phyloP scores from a whole-genome alignment of 1,140 invertebrate genomes.

The Drosophila triauraria region DNA sequence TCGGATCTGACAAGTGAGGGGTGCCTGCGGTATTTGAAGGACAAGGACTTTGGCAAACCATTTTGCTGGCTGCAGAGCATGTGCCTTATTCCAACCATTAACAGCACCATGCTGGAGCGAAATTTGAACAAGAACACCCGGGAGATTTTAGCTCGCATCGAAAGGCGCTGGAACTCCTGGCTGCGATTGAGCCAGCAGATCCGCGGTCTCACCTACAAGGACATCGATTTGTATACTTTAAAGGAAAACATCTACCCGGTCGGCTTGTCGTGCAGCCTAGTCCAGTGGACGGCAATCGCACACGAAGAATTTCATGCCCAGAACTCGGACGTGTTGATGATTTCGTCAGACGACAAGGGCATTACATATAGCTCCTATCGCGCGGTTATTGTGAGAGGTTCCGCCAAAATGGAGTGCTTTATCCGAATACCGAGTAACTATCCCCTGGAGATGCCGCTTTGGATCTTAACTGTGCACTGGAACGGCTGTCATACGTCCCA shows the following conservation, averaged over 20 bases:
- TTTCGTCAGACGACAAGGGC: conserved; percentile 87
- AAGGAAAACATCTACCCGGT: conserved; percentile 79
- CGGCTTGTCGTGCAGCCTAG: conserved; percentile 87
- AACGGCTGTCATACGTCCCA: conserved; percentile 88
- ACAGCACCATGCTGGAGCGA: conserved; percentile 70
- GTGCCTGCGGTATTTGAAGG: conserved; percentile 52
- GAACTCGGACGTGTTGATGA: conserved; percentile 86
- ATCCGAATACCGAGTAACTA: conserved; percentile 93
- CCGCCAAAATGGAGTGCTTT: conserved; percentile 90
- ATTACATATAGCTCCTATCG: conserved; percentile 88
- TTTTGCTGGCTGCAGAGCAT: conserved; percentile 96
- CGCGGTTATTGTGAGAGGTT: conserved; percentile 89
- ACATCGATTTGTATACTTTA: conserved; percentile 85
- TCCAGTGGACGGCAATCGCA: conserved; percentile 89
- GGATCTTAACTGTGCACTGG: conserved; percentile 90
- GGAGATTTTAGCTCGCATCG: conserved; percentile 87
- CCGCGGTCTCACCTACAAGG: conserved; percentile 90
- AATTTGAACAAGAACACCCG: conserved; percentile 85
- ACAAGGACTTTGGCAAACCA: conserved; percentile 89
- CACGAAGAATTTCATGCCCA: conserved; percentile 88
- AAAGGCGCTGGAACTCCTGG: conserved; percentile 89
- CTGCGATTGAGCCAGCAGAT: conserved; percentile 92
- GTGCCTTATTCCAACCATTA: conserved; percentile 87
- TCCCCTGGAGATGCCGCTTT: conserved; percentile 91
- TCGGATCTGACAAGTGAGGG: conserved; percentile 48